These are phyloP conservation scores for Cistogaster globosa DNA, from an alignment of 2,888 invertebrate genomes.

Conservation along the genomic window DNA sequence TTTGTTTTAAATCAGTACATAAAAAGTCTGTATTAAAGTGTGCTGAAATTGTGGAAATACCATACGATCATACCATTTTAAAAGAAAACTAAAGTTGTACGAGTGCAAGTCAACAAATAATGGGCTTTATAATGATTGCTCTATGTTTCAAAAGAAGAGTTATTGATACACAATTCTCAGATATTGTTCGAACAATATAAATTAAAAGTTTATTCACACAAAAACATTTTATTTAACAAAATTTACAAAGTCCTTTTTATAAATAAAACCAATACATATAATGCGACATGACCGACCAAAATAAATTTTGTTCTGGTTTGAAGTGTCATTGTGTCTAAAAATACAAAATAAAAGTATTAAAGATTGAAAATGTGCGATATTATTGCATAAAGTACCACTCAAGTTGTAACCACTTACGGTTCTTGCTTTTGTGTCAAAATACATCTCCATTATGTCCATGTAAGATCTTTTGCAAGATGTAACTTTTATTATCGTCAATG, in stretches of 20 bases:
- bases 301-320: neutral
- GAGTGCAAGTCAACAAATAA: too few species aligned
- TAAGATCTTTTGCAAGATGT: constrained; percentile 7
- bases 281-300: neutral
- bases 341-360: constrained; percentile 9
- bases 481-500: constrained; percentile 18
- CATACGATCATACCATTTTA: too few species aligned
- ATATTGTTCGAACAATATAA: too few species aligned
- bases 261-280: neutral
- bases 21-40: too few species aligned
- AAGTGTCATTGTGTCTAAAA: constrained; percentile 4
- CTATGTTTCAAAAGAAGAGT: too few species aligned
- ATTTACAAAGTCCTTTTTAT: neutral
- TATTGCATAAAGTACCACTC: constrained; percentile 46
- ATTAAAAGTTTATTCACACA: too few species aligned
- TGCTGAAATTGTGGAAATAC: too few species aligned
- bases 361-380: constrained; percentile 57
- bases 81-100: too few species aligned
- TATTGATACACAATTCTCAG: too few species aligned
- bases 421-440: constrained; percentile 18
- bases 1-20: too few species aligned
- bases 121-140: too few species aligned
- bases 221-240: too few species aligned
- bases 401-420: constrained; percentile 56
- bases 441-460: constrained; percentile 7